Evolutionary conservation across 2,797 vertebrate genomes (phyloP), one percentile per base, ranked within the genome.

Genomic region (Denticeps clupeoides): DNA sequence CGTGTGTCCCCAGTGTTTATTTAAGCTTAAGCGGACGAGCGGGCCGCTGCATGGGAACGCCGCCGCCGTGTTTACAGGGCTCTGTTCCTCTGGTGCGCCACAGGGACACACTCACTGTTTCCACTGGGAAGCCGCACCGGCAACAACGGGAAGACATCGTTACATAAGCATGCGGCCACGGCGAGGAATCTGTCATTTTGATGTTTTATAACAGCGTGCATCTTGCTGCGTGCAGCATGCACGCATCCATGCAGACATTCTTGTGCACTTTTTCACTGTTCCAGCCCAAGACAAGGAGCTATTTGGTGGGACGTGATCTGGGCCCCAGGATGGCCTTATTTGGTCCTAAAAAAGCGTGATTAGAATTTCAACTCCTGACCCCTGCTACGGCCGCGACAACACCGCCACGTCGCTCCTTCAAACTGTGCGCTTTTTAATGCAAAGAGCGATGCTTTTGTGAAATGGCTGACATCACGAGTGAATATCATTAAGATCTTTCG

Each of bases 101-200:
- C 32, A 42, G 72, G 74, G 72, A 49, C 49, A 75, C 61, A 59
- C 69, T 78, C 65, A 77, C 63, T 74, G 74, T 78, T 81, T 80
- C 79, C 79, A 75, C 60, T 35, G 67, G 73, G 66, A 72, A 68
- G 68, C n/a, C n/a, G n/a, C 60, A 53, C 53, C 62, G 61, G 62
- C 65, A 67, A 74, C 56, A 55, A 45, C 24, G 15, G 13, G 3
- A 21, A 5, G 35, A 21, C 35, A 38, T 35, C 18, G 35, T 18
- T 11, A n/a, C n/a, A n/a, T n/a, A n/a, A n/a, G n/a, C n/a, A n/a
- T n/a, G n/a, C n/a, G n/a, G n/a, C n/a, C n/a, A n/a, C n/a, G n/a
- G n/a, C n/a, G n/a, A n/a, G n/a, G n/a, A n/a, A n/a, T n/a, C n/a
- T n/a, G n/a, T n/a, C n/a, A n/a, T n/a, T n/a, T n/a, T n/a, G n/a